Percentiles rank a stretch among this genome's conserved stretches.
phyloP scores from a whole-genome alignment of 2,797 vertebrate species.

The Babyrousa celebensis region DNA sequence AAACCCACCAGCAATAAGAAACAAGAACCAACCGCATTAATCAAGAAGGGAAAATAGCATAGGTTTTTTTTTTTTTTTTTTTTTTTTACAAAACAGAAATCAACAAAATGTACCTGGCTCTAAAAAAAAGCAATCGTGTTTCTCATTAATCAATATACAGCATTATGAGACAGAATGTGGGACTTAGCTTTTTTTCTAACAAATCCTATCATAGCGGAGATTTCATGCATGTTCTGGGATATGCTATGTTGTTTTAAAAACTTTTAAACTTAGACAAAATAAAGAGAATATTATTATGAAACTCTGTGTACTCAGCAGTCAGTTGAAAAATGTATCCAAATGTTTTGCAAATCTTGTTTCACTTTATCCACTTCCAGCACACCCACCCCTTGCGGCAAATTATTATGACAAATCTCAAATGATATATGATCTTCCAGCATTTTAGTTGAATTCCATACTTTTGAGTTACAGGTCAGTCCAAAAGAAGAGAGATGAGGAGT shows the following conservation, averaged over 20 bases:
- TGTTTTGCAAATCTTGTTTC: background rate
- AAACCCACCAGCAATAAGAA: background rate
- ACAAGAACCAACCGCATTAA: background rate
- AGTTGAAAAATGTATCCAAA: background rate
- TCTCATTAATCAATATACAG: background rate
- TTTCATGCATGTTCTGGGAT: background rate
- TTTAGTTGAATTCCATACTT: background rate
- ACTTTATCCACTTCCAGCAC: background rate
- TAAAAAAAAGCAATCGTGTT: background rate
- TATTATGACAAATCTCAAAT: background rate
- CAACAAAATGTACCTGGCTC: background rate
- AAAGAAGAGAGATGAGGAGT: background rate
- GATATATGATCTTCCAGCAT: background rate
- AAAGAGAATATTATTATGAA: background rate
- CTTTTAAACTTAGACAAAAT: background rate
- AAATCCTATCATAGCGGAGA: background rate
- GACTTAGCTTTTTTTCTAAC: background rate
- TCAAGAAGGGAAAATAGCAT: background rate
- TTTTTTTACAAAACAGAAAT: background rate
- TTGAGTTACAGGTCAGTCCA: background rate
- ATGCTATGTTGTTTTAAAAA: background rate
- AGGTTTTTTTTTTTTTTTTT: background rate
- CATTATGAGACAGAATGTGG: background rate
- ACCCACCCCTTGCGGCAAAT: background rate
- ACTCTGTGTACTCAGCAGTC: no score